Evolutionary conservation across 2,888 invertebrate species (phyloP).

Genomic region (Coecobrya sp.): DNA sequence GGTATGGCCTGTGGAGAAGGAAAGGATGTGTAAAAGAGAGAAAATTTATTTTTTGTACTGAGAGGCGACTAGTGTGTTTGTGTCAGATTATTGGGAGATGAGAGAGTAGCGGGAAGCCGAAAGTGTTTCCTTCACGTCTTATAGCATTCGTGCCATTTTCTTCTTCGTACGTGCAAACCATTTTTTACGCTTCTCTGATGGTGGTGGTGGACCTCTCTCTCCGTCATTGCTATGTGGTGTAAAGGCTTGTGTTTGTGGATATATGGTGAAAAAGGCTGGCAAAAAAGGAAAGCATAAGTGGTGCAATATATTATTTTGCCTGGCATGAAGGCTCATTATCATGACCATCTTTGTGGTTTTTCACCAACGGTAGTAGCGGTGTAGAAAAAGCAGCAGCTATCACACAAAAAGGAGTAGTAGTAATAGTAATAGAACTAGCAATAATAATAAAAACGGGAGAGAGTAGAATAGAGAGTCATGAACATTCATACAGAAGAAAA

Average conservation of each 20-base stretch:
- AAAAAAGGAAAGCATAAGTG: conserved; percentile 15
- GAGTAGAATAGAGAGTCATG: background rate
- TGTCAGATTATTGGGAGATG: conserved; percentile 48
- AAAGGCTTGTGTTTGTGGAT: background rate
- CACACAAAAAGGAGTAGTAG: background rate
- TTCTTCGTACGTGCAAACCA: conserved; percentile 54
- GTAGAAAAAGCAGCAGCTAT: conserved; percentile 7
- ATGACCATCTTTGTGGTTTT: conserved; percentile 73
- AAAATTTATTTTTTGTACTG: background rate
- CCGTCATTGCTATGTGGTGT: conserved; percentile 9
- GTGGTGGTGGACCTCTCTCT: conserved; percentile 17
- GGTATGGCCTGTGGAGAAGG: background rate
- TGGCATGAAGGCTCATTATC: conserved; percentile 73
- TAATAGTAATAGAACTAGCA: conserved; percentile 47
- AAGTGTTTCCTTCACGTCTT: conserved; percentile 67
- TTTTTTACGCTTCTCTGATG: conserved; percentile 60
- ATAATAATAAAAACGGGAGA: conserved; percentile 33
- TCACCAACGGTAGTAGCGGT: background rate
- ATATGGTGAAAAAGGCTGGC: conserved; percentile 22
- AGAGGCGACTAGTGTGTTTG: conserved; percentile 25
- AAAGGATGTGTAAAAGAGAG: background rate
- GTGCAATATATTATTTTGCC: conserved; percentile 67
- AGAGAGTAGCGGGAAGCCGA: conserved; percentile 5
- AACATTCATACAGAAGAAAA: background rate
- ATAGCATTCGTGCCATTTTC: background rate